These are phyloP conservation scores for Herminia tarsipennalis DNA, from an alignment of 2,888 invertebrate genomes.

Conservation along the genomic window DNA sequence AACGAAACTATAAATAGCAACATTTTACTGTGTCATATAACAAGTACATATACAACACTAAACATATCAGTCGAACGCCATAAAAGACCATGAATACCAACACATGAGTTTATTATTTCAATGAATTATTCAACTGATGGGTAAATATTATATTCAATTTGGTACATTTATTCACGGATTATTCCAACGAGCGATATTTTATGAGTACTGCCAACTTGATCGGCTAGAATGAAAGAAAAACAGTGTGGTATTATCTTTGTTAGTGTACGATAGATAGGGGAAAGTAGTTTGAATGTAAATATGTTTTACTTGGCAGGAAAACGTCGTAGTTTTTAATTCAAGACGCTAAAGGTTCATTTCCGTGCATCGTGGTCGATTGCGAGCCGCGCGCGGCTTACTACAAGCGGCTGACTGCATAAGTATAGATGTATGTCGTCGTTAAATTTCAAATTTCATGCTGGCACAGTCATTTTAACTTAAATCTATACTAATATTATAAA, in stretches of 20 bases:
- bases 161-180: constrained; percentile 27
- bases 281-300: neutral
- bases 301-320: too few species aligned
- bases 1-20: constrained; percentile 18
- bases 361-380: too few species aligned
- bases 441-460: too few species aligned
- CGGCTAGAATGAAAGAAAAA: constrained; percentile 23
- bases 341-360: too few species aligned
- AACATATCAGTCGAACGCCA: constrained; percentile 21
- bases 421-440: too few species aligned
- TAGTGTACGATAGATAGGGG: neutral
- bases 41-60: constrained; percentile 7
- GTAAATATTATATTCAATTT: constrained; percentile 37
- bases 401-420: too few species aligned
- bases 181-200: constrained; percentile 28
- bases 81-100: constrained; percentile 38
- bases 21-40: constrained; percentile 19
- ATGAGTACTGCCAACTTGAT: constrained; percentile 24
- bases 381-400: too few species aligned
- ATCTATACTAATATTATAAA: too few species aligned
- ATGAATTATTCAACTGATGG: constrained; percentile 42
- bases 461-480: too few species aligned
- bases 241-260: constrained; percentile 20
- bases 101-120: constrained; percentile 23
- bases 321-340: too few species aligned